Evolutionary conservation across 2,888 invertebrate genomes (phyloP).

Genomic region (Horisme vitalbata): DNA sequence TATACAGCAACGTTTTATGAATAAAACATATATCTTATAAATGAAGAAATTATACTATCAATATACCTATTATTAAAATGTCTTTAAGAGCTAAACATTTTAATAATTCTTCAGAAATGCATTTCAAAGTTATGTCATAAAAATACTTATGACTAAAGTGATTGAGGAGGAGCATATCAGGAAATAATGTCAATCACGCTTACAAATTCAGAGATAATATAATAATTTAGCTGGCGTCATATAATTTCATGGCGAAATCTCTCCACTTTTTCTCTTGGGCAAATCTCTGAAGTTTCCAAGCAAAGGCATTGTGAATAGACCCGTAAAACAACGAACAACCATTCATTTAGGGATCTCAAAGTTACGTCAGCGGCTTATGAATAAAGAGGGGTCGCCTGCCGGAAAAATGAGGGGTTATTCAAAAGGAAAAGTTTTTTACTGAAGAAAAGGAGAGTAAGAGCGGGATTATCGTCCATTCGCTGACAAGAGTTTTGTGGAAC

Average conservation of each 20-base stretch:
- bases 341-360: slow-evolving; percentile 79
- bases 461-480: slow-evolving; percentile 71
- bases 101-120: too few species aligned
- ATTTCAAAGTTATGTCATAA: too few species aligned
- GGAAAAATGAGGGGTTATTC: slow-evolving; percentile 74
- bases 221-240: slow-evolving; percentile 55
- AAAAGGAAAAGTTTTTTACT: slow-evolving; percentile 72
- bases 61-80: too few species aligned
- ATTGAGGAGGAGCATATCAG: background rate
- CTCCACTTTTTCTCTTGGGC: slow-evolving; percentile 54
- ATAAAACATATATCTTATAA: slow-evolving; percentile 27
- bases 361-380: slow-evolving; percentile 79
- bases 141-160: background rate
- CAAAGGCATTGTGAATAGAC: slow-evolving; percentile 78
- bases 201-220: slow-evolving; percentile 45
- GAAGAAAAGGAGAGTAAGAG: slow-evolving; percentile 70
- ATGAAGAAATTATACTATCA: slow-evolving; percentile 6
- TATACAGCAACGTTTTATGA: slow-evolving; percentile 21
- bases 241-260: slow-evolving; percentile 57
- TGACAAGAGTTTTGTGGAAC: slow-evolving; percentile 74
- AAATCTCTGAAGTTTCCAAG: slow-evolving; percentile 75
- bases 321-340: slow-evolving; percentile 82
- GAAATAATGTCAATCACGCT: slow-evolving; percentile 25
- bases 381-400: slow-evolving; percentile 72
- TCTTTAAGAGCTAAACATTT: too few species aligned